Evolutionary conservation across 2,113 vertebrate genomes (phyloP).

Genomic region (Nothocercus julius): DNA sequence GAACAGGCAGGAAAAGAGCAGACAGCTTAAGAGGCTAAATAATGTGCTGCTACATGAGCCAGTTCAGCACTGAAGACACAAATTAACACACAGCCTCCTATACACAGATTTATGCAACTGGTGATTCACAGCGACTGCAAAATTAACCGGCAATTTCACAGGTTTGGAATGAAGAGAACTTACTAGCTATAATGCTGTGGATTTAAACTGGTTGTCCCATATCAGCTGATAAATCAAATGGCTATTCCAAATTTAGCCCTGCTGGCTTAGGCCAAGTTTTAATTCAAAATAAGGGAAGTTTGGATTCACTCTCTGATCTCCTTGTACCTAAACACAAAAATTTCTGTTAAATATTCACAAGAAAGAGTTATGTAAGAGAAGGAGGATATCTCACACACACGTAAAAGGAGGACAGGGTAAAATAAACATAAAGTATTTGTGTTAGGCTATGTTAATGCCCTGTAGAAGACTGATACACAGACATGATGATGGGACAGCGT

Average conservation of each 20-base stretch:
- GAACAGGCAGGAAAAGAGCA: conserved; percentile 30
- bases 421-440: neutral
- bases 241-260: neutral
- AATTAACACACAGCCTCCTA: neutral
- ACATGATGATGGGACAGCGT: neutral
- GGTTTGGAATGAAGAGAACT: neutral
- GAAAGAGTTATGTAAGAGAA: conserved; percentile 11
- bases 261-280: neutral
- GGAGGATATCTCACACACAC: conserved; percentile 49
- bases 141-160: neutral
- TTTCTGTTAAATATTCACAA: neutral
- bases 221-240: neutral
- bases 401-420: conserved; percentile 46
- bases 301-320: neutral
- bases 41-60: neutral
- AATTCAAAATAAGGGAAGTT: neutral
- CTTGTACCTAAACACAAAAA: neutral
- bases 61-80: conserved; percentile 2
- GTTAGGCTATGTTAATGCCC: neutral
- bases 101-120: neutral
- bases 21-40: conserved; percentile 15
- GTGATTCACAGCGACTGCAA: neutral
- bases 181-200: neutral
- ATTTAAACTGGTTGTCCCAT: neutral
- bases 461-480: neutral